A percentile compares a stretch with the other conserved stretches of the same genome.
Conservation (phyloP, 2,113 vertebrate species). For the Indicator indicator region DNA sequence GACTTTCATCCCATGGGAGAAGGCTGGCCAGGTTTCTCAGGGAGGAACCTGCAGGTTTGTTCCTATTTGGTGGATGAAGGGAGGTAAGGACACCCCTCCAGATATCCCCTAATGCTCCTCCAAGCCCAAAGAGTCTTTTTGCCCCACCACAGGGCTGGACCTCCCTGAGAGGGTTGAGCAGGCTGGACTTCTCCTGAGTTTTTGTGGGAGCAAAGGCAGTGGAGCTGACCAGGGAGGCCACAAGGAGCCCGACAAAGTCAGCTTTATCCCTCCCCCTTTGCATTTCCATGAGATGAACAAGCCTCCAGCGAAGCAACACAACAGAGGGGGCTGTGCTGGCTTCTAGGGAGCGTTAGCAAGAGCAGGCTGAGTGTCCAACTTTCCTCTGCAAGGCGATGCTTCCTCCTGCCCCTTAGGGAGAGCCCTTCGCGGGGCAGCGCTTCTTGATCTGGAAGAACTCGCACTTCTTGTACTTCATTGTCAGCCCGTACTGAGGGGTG, state of each 20-base stretch:
- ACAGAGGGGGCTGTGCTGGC: neutral
- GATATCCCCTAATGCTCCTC: fast-evolving
- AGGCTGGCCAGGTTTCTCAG: neutral
- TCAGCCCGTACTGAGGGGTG: conserved; percentile 88
- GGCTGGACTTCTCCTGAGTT: neutral
- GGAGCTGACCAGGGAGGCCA: neutral
- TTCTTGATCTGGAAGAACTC: conserved; percentile 71
- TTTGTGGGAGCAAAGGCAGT: fast-evolving
- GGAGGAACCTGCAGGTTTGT: neutral
- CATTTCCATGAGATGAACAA: neutral
- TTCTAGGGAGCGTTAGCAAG: neutral
- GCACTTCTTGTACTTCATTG: conserved; percentile 88
- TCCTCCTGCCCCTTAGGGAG: fast-evolving
- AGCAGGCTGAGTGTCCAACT: fast-evolving
- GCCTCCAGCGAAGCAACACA: too few species aligned
- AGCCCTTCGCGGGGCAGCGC: neutral
- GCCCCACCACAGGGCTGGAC: neutral
- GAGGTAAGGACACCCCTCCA: neutral
- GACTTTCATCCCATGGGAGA: fast-evolving
- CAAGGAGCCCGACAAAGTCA: fast-evolving
- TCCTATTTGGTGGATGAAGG: neutral
- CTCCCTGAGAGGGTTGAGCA: fast-evolving
- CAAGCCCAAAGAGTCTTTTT: neutral
- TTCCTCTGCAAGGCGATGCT: neutral
- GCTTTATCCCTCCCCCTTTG: neutral